Conservation (phyloP, 2,888 invertebrate genomes). For the Antheraea assamensis region DNA sequence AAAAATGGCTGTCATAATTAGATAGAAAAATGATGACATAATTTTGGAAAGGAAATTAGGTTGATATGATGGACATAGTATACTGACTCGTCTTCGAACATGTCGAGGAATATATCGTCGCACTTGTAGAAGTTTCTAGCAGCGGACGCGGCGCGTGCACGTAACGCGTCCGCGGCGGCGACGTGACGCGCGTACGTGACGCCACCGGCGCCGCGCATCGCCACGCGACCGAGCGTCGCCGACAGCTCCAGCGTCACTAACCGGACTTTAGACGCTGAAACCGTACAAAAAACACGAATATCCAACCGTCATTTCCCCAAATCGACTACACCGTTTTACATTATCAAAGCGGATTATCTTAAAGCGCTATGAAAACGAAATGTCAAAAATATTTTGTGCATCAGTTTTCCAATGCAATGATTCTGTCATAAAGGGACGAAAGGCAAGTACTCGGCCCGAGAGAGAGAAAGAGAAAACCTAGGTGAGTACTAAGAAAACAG, state of each 20-base stretch:
- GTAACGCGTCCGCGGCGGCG: conserved; percentile 81
- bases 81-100: conserved; percentile 97
- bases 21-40: not conserved
- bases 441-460: no score
- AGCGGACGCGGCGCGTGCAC: conserved; percentile 89
- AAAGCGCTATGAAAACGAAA: no score
- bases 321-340: not conserved
- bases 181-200: conserved; percentile 82
- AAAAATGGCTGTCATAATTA: not conserved
- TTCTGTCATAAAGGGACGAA: no score
- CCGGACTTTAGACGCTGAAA: conserved; percentile 91
- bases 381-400: no score
- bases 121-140: conserved; percentile 97
- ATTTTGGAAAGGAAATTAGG: not conserved
- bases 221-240: conserved; percentile 86
- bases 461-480: no score
- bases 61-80: not conserved
- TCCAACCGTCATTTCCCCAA: not conserved
- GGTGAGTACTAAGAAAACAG: no score
- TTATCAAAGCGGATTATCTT: no score
- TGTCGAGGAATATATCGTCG: conserved; percentile 98
- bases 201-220: conserved; percentile 83
- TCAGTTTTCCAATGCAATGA: no score
- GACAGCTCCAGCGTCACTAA: conserved; percentile 96
- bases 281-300: conserved; percentile 8